Percentiles rank a stretch among this genome's conserved stretches.
Conservation (phyloP, 2,888 invertebrate genomes). For the Drosophila mayaguana region DNA sequence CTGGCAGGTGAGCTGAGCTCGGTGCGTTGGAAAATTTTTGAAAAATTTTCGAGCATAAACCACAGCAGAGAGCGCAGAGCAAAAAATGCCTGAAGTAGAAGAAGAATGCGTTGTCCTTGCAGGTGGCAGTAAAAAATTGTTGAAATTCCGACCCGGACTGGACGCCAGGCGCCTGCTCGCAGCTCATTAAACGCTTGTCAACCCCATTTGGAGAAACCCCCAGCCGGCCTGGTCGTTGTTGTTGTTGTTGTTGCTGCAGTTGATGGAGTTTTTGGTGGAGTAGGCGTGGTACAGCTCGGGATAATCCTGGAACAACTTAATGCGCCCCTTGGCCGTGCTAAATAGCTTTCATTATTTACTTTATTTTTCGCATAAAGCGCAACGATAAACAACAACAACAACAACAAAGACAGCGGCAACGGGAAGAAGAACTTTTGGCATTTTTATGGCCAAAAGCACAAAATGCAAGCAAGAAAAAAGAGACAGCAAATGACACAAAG, state of each 20-base stretch:
- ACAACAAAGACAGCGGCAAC: background rate
- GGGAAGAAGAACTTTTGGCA: slow-evolving; percentile 34
- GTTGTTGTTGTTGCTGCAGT: slow-evolving; percentile 21
- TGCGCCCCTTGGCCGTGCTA: slow-evolving; percentile 73
- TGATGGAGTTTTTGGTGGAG: slow-evolving; percentile 35
- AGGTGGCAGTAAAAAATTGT: slow-evolving; percentile 78
- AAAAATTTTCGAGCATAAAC: slow-evolving; percentile 58
- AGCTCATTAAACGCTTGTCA: slow-evolving; percentile 76
- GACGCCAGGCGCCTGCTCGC: slow-evolving; percentile 27
- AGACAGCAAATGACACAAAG: background rate
- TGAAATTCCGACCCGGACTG: slow-evolving; percentile 57
- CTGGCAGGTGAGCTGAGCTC: slow-evolving; percentile 19
- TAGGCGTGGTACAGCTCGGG: slow-evolving; percentile 19
- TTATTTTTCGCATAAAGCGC: slow-evolving; percentile 64
- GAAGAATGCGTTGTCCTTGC: slow-evolving; percentile 68
- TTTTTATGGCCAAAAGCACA: slow-evolving; percentile 33
- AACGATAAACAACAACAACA: slow-evolving; percentile 14
- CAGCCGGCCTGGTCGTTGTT: background rate
- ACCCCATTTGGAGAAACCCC: slow-evolving; percentile 26
- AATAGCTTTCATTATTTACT: slow-evolving; percentile 78
- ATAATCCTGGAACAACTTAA: slow-evolving; percentile 63
- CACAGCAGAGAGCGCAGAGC: slow-evolving; percentile 34
- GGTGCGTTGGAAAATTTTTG: slow-evolving; percentile 40
- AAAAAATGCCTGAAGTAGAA: slow-evolving; percentile 32
- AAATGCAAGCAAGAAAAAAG: slow-evolving; percentile 25